These are phyloP conservation scores for Sogatella furcifera DNA, from an alignment of 1,140 invertebrate genomes.

Conservation along the genomic window DNA sequence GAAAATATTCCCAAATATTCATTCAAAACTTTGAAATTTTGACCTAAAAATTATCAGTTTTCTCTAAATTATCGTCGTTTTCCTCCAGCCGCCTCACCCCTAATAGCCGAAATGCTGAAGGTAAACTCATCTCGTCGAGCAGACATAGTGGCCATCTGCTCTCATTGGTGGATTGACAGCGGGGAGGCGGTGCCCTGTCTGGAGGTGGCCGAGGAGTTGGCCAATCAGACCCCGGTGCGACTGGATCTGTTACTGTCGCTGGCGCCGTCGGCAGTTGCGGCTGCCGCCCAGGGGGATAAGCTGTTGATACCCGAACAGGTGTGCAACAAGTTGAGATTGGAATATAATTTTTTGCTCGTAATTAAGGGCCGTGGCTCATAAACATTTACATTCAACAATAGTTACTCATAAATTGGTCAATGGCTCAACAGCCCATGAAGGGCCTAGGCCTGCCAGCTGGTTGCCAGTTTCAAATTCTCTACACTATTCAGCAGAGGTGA, in stretches of 20 bases:
- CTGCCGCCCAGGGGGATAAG: constrained; percentile 2
- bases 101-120: constrained; percentile 89
- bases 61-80: background rate
- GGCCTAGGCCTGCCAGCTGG: no score
- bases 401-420: no score
- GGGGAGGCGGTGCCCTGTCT: constrained; percentile 69
- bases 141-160: constrained; percentile 87
- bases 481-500: no score
- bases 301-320: constrained; percentile 10
- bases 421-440: no score
- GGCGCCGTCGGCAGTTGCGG: constrained; percentile 39
- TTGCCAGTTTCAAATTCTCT: no score
- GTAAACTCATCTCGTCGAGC: constrained; percentile 82
- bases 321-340: background rate
- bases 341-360: no score
- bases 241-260: constrained; percentile 78
- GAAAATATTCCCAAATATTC: no score
- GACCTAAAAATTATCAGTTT: no score
- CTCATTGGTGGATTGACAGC: constrained; percentile 89
- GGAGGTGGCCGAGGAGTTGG: constrained; percentile 75
- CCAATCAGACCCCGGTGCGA: constrained; percentile 79
- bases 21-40: no score
- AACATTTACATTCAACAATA: no score
- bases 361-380: no score
- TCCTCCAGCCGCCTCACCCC: constrained; percentile 72